Percentiles rank a stretch among this genome's conserved stretches.
Conservation (phyloP, 2,113 vertebrate species). For the Gorsachius goisagi region DNA sequence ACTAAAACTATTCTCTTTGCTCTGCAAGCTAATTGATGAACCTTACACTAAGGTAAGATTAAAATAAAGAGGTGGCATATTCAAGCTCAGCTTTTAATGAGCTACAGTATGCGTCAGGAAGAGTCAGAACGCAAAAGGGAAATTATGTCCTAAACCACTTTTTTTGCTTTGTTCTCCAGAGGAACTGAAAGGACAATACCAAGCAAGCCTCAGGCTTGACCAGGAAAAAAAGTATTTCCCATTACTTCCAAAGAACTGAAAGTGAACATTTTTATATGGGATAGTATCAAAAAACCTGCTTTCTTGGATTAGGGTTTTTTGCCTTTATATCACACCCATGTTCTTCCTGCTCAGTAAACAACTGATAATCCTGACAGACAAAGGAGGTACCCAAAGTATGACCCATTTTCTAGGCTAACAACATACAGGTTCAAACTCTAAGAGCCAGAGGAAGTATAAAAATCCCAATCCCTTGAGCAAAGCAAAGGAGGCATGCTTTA, state of each 20-base stretch:
- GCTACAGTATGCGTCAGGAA: background rate
- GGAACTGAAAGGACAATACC: background rate
- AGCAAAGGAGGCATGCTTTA: background rate
- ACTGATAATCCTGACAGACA: background rate
- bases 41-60: background rate
- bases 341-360: background rate
- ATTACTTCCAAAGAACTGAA: background rate
- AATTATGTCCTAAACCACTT: background rate
- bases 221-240: background rate
- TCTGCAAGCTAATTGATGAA: background rate
- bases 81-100: background rate
- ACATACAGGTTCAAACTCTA: background rate
- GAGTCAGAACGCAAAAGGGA: background rate
- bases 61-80: background rate
- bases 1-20: background rate
- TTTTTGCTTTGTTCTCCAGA: background rate
- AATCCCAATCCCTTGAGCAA: background rate
- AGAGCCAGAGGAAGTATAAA: background rate
- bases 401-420: background rate
- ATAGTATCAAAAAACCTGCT: background rate
- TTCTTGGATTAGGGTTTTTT: background rate
- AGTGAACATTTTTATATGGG: background rate
- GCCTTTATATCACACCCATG: no score
- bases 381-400: background rate
- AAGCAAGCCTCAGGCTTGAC: background rate